These are phyloP conservation scores for Carassius auratus DNA, from an alignment of 2,113 vertebrate species.

Conservation along the genomic window DNA sequence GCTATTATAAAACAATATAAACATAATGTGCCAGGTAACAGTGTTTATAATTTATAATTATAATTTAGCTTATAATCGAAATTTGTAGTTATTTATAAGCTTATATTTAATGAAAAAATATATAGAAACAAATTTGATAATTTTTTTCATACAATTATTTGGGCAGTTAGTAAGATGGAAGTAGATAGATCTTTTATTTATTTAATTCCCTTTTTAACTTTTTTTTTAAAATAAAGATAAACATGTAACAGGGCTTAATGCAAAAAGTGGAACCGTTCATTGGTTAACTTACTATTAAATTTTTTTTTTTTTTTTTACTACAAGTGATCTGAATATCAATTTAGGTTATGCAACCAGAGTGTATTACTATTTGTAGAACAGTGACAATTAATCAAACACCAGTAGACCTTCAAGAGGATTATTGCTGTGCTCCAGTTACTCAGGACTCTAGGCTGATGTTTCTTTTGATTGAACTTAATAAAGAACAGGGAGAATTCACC, in stretches of 20 bases:
- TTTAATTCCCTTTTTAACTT: neutral
- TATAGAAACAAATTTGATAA: too few relatives aligned
- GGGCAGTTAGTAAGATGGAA: too few relatives aligned
- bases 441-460: slow-evolving; percentile 19
- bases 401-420: neutral
- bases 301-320: neutral
- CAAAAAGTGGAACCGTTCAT: neutral
- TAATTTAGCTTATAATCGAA: too few relatives aligned
- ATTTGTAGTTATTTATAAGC: too few relatives aligned
- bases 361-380: neutral
- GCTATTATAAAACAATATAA: too few relatives aligned
- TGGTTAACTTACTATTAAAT: neutral
- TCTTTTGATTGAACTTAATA: slow-evolving; percentile 34
- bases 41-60: too few relatives aligned
- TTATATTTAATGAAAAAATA: too few relatives aligned
- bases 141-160: too few relatives aligned
- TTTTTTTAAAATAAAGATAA: neutral
- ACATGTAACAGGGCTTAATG: neutral
- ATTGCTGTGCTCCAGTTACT: neutral
- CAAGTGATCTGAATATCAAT: neutral
- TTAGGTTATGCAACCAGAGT: neutral
- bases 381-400: neutral
- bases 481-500: slow-evolving; percentile 25
- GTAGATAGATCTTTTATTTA: neutral
- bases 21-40: too few relatives aligned